A percentile compares a stretch with the other conserved stretches of the same genome.
Conservation (phyloP, 1,140 invertebrate genomes). For the Sipha flava region DNA sequence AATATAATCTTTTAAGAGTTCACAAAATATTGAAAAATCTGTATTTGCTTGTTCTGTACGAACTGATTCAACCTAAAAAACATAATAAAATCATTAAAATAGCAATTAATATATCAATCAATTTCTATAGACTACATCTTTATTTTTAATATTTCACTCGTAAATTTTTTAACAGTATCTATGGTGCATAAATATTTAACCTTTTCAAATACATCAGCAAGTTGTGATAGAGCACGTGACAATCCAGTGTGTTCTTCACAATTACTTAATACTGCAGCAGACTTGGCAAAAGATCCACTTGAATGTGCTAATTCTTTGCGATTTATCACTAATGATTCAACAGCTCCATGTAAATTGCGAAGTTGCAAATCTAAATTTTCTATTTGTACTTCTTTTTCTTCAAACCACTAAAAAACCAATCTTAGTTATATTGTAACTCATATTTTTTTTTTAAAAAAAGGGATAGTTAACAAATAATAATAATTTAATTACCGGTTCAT, state of each 20-base stretch:
- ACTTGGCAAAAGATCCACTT: conserved; percentile 76
- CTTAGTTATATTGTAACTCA: neutral
- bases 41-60: conserved; percentile 88
- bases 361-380: conserved; percentile 86
- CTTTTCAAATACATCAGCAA: conserved; percentile 87
- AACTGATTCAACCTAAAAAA: conserved; percentile 66
- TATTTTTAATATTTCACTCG: no score
- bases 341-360: conserved; percentile 74
- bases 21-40: conserved; percentile 86
- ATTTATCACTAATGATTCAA: conserved; percentile 79
- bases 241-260: conserved; percentile 92
- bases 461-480: neutral
- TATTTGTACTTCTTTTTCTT: conserved; percentile 86
- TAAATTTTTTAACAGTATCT: no score
- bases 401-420: conserved; percentile 79
- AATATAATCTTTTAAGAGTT: conserved; percentile 93
- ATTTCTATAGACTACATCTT: neutral
- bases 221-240: conserved; percentile 81
- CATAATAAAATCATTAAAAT: neutral
- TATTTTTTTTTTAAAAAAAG: no score
- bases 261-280: conserved; percentile 82
- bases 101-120: no score
- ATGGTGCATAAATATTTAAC: no score
- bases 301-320: conserved; percentile 74
- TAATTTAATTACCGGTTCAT: conserved; percentile 69